A percentile compares a stretch with the other conserved stretches of the same genome.
Conservation (phyloP, 2,113 vertebrate species). For the Phalacrocorax carbo region DNA sequence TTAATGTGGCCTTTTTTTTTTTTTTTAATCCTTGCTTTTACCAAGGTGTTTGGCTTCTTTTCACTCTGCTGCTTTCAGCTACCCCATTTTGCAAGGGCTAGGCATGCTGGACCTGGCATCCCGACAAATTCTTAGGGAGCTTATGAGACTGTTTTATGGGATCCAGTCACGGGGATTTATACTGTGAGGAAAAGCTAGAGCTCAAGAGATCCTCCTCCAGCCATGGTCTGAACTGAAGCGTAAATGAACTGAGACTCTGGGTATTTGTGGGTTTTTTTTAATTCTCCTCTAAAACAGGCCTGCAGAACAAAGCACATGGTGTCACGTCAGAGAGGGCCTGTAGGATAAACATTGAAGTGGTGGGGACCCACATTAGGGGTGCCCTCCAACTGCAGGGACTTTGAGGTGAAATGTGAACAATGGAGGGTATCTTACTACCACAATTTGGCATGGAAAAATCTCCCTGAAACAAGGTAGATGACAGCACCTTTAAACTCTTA, state of each 20-base stretch:
- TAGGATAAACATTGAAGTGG: neutral
- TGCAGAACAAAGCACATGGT: neutral
- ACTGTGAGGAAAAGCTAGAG: constrained; percentile 25
- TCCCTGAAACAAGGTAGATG: neutral
- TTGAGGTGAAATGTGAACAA: neutral
- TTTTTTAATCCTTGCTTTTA: constrained; percentile 8
- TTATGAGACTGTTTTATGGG: constrained; percentile 49
- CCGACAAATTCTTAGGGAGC: constrained; percentile 22
- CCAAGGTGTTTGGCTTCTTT: constrained; percentile 32
- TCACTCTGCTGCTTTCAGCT: constrained; percentile 21
- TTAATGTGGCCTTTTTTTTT: neutral
- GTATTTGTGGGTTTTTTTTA: neutral
- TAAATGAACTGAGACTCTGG: neutral
- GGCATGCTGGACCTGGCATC: neutral
- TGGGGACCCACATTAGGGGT: neutral
- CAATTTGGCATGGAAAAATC: neutral
- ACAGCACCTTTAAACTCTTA: neutral
- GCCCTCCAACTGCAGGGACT: neutral
- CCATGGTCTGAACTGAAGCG: neutral
- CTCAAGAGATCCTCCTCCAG: constrained; percentile 43
- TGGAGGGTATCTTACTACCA: neutral
- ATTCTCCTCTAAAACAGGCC: neutral
- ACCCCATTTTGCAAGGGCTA: neutral
- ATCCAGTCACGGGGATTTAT: constrained; percentile 47
- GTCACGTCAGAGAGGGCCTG: neutral